phyloP scores from a whole-genome alignment of 53 echinoderm and acorn worm genomes.

The Temnopleurus reevesii region DNA sequence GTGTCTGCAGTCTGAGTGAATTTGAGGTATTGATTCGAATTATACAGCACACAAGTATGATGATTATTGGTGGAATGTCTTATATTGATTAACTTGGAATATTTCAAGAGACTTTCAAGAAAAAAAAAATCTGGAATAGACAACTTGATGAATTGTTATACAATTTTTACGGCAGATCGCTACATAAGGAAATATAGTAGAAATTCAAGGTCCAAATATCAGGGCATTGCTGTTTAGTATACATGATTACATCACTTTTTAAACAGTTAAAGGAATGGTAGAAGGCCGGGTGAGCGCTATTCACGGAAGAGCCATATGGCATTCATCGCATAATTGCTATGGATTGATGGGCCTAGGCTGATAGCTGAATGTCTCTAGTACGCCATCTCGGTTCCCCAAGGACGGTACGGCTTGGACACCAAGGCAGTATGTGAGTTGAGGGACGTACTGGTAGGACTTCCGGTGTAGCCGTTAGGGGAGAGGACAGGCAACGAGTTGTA shows the following conservation, averaged over 20 bases:
- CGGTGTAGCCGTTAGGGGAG: constrained; percentile 91
- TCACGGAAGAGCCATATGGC: neutral
- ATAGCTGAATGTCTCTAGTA: constrained; percentile 61
- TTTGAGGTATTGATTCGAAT: too few relatives aligned
- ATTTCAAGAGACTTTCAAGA: too few relatives aligned
- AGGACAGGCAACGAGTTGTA: constrained; percentile 95
- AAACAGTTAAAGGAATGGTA: neutral
- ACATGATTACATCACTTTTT: neutral
- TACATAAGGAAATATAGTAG: neutral
- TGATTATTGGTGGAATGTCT: too few relatives aligned
- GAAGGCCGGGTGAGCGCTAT: neutral
- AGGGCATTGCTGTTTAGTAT: constrained; percentile 3
- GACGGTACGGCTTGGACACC: constrained; percentile 92
- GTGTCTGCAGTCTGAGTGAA: too few relatives aligned
- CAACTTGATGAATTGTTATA: neutral
- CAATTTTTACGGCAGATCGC: neutral
- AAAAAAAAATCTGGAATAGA: too few relatives aligned
- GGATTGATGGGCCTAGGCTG: neutral
- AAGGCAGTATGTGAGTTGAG: constrained; percentile 83
- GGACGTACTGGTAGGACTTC: constrained; percentile 86
- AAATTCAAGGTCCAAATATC: neutral
- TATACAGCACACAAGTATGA: too few relatives aligned
- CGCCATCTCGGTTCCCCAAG: constrained; percentile 98
- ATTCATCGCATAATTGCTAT: neutral
- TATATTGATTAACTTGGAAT: too few relatives aligned